Evolutionary conservation across 2,888 invertebrate species (phyloP), one percentile per base, ranked within the genome.

Genomic region (Camptogramma bilineatum): DNA sequence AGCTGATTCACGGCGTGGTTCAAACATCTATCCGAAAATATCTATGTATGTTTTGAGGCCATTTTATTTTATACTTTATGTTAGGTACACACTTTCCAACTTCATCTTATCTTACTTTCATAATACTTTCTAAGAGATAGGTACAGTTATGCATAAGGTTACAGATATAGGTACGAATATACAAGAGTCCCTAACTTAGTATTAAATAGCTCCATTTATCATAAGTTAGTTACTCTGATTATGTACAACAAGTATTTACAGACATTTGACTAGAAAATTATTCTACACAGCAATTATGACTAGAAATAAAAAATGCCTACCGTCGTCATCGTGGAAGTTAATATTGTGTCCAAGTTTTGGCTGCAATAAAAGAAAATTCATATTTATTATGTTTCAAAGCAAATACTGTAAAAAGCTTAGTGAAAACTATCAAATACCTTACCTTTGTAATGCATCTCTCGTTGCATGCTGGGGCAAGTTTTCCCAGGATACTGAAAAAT

Each of bases 381-480:
- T 8, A 17, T 44, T 17, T 3, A n/a, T 7, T 42, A 16, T 16
- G 7, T 17, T 17, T 44, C 44, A 17, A 17, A 44, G 1, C 4
- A 4, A 44, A 17, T 3, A 39, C 13, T 39, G 17, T 16, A 7
- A 44, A 44, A 44, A 7, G 71, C 74, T 68, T 63, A 58, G 50
- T 48, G 13, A 39, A 39, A 39, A 39, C 34, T 10, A 2, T 31
- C 18, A 13, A 52, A 18, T 24, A n/a, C n/a, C 21, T 73, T 91
- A 96, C 97, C 97, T 96, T 97, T 97, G 89, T 98, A 98, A 93
- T 97, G 96, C 91, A 97, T 97, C 84, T 97, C 97, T 88, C 96
- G 96, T 93, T 97, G 96, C 98, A 98, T 98, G 81, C 97, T 97
- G 62, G 97, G 97, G 89, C 97, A 97, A 84, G 97, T 96, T 88